Percentiles rank a stretch among this genome's conserved stretches.
Conservation (phyloP, 2,113 vertebrate genomes). For the Lepisosteus osseus region DNA sequence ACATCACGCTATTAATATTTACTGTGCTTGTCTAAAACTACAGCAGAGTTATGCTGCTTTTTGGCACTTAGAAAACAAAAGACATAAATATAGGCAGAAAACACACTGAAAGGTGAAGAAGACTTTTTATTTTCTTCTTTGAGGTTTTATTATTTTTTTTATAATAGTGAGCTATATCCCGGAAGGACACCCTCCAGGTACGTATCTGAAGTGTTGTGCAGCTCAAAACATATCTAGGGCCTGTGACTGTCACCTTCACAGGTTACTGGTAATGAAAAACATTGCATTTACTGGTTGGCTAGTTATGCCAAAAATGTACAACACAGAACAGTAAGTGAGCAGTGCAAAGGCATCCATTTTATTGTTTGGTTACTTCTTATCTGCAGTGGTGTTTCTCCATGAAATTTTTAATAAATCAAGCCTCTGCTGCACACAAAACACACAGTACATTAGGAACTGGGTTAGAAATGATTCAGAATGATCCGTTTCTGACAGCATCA, state of each 20-base stretch:
- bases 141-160: too few relatives aligned
- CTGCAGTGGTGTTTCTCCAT: not conserved
- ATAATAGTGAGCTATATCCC: too few relatives aligned
- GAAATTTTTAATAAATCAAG: not conserved
- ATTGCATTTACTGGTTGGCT: not conserved
- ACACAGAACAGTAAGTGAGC: not conserved
- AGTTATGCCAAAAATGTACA: not conserved
- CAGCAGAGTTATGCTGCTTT: too few relatives aligned
- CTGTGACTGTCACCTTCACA: not conserved
- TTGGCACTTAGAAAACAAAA: too few relatives aligned
- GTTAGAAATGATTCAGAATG: constrained; percentile 6
- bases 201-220: not conserved
- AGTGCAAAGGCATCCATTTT: constrained; percentile 4
- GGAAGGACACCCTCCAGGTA: not conserved
- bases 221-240: not conserved
- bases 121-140: too few relatives aligned
- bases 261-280: not conserved
- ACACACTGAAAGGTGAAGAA: too few relatives aligned
- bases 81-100: too few relatives aligned
- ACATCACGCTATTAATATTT: too few relatives aligned
- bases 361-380: not conserved
- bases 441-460: not conserved
- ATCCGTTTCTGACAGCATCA: constrained; percentile 14
- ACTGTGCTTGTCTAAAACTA: too few relatives aligned
- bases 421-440: not conserved